These are phyloP conservation scores for Pristionchus arcanus DNA, from an alignment of 2,888 invertebrate genomes.

Conservation along the genomic window DNA sequence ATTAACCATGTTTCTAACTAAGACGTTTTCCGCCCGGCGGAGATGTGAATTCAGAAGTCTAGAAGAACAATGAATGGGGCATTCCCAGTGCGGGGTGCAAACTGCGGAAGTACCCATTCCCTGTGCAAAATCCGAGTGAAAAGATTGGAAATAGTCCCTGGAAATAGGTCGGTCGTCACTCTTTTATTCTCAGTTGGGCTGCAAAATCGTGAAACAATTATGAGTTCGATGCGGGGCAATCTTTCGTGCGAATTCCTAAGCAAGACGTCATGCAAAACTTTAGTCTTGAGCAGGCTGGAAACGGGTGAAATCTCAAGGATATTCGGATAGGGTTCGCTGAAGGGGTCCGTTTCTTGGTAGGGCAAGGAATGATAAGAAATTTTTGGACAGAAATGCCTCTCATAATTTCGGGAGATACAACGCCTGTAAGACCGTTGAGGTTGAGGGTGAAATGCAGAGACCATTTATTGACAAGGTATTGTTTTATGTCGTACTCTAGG, in stretches of 20 bases:
- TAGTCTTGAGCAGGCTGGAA: neutral
- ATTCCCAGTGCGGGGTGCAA: neutral
- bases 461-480: too few relatives aligned
- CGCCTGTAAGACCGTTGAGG: too few relatives aligned
- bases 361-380: too few relatives aligned
- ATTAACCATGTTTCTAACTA: too few relatives aligned
- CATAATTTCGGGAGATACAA: too few relatives aligned
- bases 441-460: too few relatives aligned
- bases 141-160: neutral
- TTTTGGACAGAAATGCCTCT: too few relatives aligned
- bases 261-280: slow-evolving; percentile 23
- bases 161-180: neutral
- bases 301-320: neutral
- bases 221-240: neutral
- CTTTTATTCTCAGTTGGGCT: neutral
- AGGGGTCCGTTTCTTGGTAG: neutral
- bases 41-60: too few relatives aligned
- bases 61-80: too few relatives aligned
- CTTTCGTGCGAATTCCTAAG: neutral
- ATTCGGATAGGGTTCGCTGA: neutral
- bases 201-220: slow-evolving; percentile 30
- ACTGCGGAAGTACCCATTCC: too few relatives aligned
- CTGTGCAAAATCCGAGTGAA: neutral
- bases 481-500: too few relatives aligned
- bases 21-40: too few relatives aligned